Base-by-base conservation (phyloP, 2,797 vertebrate genomes). In the Threskiornis aethiopicus region DNA sequence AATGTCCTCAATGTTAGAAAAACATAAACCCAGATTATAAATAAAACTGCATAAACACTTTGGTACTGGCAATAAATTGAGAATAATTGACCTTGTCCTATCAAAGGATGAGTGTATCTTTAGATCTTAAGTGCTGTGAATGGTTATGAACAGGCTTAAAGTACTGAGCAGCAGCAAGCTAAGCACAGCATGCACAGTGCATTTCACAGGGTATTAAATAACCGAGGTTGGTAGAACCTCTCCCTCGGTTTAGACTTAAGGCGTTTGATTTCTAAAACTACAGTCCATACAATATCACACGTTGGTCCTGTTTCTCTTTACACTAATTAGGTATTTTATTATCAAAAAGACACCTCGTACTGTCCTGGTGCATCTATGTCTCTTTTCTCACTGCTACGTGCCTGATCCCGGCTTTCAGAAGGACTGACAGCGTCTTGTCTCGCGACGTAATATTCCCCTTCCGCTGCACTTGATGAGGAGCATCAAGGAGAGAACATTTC, bases 41-140 rank as follows among this genome's bases (percentile, higher is more conserved):
- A 98, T 98, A 97, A 97, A 97, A 96, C 79, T 37, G 20, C 85
- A 97, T 92, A 96, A 98, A 97, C n/a, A 76, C 89, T 92, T 92
- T 33, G 84, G 94, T 86, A 90, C 79, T 35, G 16, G 85, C 91
- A 98, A 96, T 97, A 97, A 94, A 97, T 96, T 91, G 92, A 97
- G 91, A 97, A 98, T 95, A 98, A 98, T 92, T 98, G 96, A 97
- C 96, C 95, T 98, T 94, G 95, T 97, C 96, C 92, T 96, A 96
- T 97, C 91, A 97, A 96, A 98, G 84, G 96, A 97, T 98, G 96
- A 89, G 97, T 95, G 67, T 97, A 95, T 94, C 95, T 97, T 97
- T 96, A 97, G 94, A 96, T 90, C 66, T 92, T 94, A 95, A 93
- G 94, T 90, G 90, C 89, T 96, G 84, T 91, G 92, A 97, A 97